These are phyloP conservation scores for Neosilurus mollespiculum DNA, from an alignment of 2,797 vertebrate genomes.

Conservation along the genomic window DNA sequence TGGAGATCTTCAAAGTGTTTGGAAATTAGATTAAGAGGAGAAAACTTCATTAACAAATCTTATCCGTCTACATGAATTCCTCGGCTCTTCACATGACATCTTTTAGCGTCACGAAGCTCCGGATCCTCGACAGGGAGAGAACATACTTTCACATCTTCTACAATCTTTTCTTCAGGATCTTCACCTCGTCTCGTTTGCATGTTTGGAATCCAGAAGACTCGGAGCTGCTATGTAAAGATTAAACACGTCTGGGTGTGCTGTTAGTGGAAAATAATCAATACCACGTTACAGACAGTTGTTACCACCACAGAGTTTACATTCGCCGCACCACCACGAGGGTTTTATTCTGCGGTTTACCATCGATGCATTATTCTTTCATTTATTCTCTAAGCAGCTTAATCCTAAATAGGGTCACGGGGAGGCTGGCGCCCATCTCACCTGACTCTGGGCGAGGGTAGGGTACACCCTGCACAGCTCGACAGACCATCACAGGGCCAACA, in stretches of 20 bases:
- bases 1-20: slow-evolving; percentile 73
- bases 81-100: slow-evolving; percentile 77
- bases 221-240: neutral
- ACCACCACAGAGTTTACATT: neutral
- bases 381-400: too few species aligned
- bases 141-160: slow-evolving; percentile 56
- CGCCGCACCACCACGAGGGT: too few species aligned
- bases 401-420: too few species aligned
- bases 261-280: slow-evolving; percentile 3
- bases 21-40: slow-evolving; percentile 76
- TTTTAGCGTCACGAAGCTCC: slow-evolving; percentile 70
- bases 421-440: too few species aligned
- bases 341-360: neutral
- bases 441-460: too few species aligned
- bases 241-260: neutral
- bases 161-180: slow-evolving; percentile 52
- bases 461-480: too few species aligned
- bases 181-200: slow-evolving; percentile 55
- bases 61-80: slow-evolving; percentile 73
- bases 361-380: too few species aligned
- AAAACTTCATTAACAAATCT: slow-evolving; percentile 80
- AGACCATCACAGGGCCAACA: too few species aligned
- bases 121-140: slow-evolving; percentile 53
- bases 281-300: neutral
- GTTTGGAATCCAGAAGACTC: neutral